Evolutionary conservation across 2,797 vertebrate genomes (phyloP), one percentile per base, ranked within the genome.

Genomic region (Pangasius macronema): DNA sequence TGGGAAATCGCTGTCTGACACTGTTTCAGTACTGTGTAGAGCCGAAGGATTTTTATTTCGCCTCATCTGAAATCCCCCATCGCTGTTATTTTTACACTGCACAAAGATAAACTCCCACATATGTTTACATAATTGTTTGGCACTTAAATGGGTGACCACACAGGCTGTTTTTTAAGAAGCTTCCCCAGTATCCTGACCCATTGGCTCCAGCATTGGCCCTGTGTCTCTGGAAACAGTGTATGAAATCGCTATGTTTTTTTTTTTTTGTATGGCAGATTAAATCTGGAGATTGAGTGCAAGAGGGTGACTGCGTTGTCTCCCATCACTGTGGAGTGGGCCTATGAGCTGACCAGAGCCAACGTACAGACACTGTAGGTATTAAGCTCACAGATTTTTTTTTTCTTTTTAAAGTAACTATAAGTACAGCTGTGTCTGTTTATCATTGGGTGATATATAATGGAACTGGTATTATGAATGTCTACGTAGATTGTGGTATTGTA

Each of bases 291-390:
- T 61, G 97, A 99, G 92, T 98, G 98, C 72, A 96, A 96, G 91
- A 95, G 97, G 2, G 97, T 97, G 68, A 95, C 97, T 0, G 90
- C 96, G 53, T 94, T 99, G 93, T 97, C 97, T 82, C 95, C 96
- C 0, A 94, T 96, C 90, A 97, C 97, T 0, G 95, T 99, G 90
- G 97, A 98, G 82, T 99, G 98, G 98, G 98, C 97, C 82, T 98
- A 98, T 46, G 97, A 98, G 90, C 96, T 99, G 89, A 99, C 98
- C 92, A 97, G 97, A 94, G 95, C 94, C 92, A 99, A 99, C 95
- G 99, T 99, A 98, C 98, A 98, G 92, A 93, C 95, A 0, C 95
- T 99, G 98, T 98, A 96, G 97, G 97, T 87, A 63, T 33, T 83
- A 27, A 79, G 57, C 46, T 7, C 30, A 24, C 42, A 67, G 46